phyloP scores from a whole-genome alignment of 1,140 invertebrate species.

The Pentalonia nigronervosa region DNA sequence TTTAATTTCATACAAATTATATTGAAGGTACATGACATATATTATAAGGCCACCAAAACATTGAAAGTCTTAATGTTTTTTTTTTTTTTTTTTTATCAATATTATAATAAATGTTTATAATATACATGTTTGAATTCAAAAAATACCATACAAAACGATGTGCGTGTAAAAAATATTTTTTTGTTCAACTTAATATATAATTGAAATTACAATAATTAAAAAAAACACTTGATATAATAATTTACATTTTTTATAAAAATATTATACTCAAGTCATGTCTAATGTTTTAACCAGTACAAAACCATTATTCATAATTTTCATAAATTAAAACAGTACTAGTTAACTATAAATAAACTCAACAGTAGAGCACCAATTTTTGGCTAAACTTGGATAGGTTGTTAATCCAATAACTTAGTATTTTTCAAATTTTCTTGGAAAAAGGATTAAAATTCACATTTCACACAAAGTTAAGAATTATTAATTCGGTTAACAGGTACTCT shows the following conservation, averaged over 20 bases:
- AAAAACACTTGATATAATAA: slow-evolving; percentile 38
- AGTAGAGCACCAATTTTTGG: slow-evolving; percentile 32
- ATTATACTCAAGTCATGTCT: slow-evolving; percentile 28
- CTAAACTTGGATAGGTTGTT: not conserved
- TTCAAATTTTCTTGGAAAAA: not conserved
- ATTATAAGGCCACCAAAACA: slow-evolving; percentile 49
- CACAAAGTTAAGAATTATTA: slow-evolving; percentile 34
- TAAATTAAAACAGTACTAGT: slow-evolving; percentile 31
- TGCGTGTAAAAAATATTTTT: slow-evolving; percentile 50
- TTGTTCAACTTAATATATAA: slow-evolving; percentile 46
- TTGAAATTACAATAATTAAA: slow-evolving; percentile 9
- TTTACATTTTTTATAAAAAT: not conserved
- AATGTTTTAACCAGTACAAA: slow-evolving; percentile 23
- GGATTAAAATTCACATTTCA: not conserved
- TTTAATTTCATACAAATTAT: slow-evolving; percentile 47
- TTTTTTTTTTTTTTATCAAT: slow-evolving; percentile 7
- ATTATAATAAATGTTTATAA: slow-evolving; percentile 45
- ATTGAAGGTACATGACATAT: slow-evolving; percentile 25
- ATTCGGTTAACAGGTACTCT: slow-evolving; percentile 48
- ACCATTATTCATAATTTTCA: slow-evolving; percentile 1
- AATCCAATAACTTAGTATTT: slow-evolving; percentile 23
- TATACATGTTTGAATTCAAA: slow-evolving; percentile 49
- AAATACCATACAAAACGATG: slow-evolving; percentile 46
- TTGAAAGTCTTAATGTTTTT: slow-evolving; percentile 26
- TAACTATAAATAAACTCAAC: not conserved